phyloP scores from a whole-genome alignment of 2,888 invertebrate genomes.

The Agonopterix subpropinquella region DNA sequence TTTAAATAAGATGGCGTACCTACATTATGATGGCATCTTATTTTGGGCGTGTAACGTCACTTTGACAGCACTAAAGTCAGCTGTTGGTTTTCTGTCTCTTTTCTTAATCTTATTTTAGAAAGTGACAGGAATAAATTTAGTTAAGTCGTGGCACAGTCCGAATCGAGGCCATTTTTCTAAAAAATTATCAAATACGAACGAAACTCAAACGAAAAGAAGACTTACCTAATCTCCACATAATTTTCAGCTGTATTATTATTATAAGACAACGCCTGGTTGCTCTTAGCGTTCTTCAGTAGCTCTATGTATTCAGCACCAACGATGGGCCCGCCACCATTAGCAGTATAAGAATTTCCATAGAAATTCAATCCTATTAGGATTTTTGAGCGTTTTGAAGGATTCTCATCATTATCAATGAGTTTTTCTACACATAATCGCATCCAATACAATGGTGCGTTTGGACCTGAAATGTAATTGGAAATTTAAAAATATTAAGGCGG shows the following conservation, averaged over 20 bases:
- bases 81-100: too few species aligned
- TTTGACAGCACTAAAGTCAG: too few species aligned
- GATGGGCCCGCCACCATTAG: constrained; percentile 88
- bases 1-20: too few species aligned
- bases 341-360: constrained; percentile 92
- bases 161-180: too few species aligned
- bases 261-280: constrained; percentile 80
- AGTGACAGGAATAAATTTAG: too few species aligned
- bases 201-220: not conserved
- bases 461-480: constrained; percentile 71
- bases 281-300: constrained; percentile 82
- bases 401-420: constrained; percentile 78
- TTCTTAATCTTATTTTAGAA: too few species aligned
- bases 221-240: constrained; percentile 89
- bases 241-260: constrained; percentile 89
- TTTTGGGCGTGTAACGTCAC: too few species aligned
- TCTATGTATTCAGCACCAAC: constrained; percentile 87
- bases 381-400: constrained; percentile 79
- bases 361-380: constrained; percentile 94
- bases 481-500: not conserved
- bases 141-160: too few species aligned
- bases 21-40: too few species aligned
- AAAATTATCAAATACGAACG: too few species aligned
- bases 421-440: constrained; percentile 83
- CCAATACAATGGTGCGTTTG: constrained; percentile 93